Percentiles rank a stretch among this genome's conserved stretches.
These are phyloP conservation scores for Chaunax sp. DNA, from an alignment of 2,797 vertebrate genomes.

Conservation along the genomic window DNA sequence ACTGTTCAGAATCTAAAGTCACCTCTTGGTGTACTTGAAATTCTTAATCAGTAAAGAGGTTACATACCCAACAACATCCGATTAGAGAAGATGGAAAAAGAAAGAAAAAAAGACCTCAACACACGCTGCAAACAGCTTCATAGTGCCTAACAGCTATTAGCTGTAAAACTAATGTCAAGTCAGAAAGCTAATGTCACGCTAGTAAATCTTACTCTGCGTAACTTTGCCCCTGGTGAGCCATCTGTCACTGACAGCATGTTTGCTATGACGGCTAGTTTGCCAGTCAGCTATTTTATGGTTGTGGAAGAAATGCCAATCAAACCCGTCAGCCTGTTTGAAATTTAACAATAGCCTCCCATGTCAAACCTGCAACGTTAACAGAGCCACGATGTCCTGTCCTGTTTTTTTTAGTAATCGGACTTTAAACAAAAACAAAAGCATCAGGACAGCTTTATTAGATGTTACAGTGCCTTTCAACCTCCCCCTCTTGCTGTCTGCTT, in stretches of 20 bases:
- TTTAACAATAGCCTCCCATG: constrained; percentile 30
- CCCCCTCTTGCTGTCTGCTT: not conserved
- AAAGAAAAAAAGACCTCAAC: not conserved
- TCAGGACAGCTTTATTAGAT: constrained; percentile 39
- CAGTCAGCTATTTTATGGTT: constrained; percentile 49
- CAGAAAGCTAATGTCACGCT: constrained; percentile 71
- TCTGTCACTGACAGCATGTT: constrained; percentile 64
- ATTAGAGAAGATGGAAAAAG: constrained; percentile 15
- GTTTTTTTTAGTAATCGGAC: constrained; percentile 41
- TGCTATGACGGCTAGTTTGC: constrained; percentile 49
- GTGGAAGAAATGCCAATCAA: constrained; percentile 46
- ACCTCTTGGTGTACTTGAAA: constrained; percentile 36
- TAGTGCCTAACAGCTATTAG: constrained; percentile 60
- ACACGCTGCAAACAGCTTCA: constrained; percentile 40
- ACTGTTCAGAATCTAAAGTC: constrained; percentile 33
- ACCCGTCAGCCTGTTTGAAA: constrained; percentile 17
- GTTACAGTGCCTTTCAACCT: constrained; percentile 22
- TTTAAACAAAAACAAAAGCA: constrained; percentile 52
- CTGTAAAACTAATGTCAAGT: constrained; percentile 73
- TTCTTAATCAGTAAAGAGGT: constrained; percentile 42
- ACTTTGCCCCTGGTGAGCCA: constrained; percentile 73
- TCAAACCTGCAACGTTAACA: constrained; percentile 23
- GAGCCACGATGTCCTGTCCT: not conserved
- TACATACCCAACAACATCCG: constrained; percentile 24
- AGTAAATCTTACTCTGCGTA: constrained; percentile 70